Evolutionary conservation across 2,797 vertebrate species (phyloP), one percentile per base, ranked within the genome.

Genomic region (Lepilemur ruficaudatus): DNA sequence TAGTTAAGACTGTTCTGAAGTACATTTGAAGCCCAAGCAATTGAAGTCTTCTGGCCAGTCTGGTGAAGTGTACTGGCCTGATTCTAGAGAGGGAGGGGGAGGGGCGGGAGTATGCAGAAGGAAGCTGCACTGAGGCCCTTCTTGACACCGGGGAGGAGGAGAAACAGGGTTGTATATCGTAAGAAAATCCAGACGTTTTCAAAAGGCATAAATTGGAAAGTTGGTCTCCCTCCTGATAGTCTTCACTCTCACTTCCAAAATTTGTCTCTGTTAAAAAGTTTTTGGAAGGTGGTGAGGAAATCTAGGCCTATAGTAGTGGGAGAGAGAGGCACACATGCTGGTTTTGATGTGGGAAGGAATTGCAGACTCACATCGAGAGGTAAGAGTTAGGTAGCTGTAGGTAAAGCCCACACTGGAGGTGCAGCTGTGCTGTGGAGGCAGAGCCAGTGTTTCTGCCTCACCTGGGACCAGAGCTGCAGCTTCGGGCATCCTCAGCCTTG

Each of bases 321-420:
- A 35, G 11, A 35, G 30, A 25, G 41, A 13, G 3, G 14, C 46
- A n/a, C 12, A 32, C 5, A 38, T 1, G 4, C 52, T 46, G 30
- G 10, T 23, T 52, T 81, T 48, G 8, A 8, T n/a, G 78, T 4
- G 12, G 55, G 35, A 7, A 28, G 28, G n/a, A 35, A 22, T 25
- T 63, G 15, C 22, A 7, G 41, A 17, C 30, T 86, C 32, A n/a
- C 9, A 2, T 4, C 7, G 1, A 72, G 43, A 93, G 50, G 4
- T 35, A 25, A 72, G 43, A 93, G 50, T 4, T 35, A 25, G 48
- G 48, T 41, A 25, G 13, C 91, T 94, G 88, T 97, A 83, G 93
- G 2, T 63, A 57, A 70, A 89, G 93, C 80, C 59, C 92, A 61
- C 81, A 32, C 7, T 12, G 7, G 69, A 89, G 89, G n/a, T 32